Conservation (phyloP, 2,888 invertebrate species). For the Dinocampus coccinellae region DNA sequence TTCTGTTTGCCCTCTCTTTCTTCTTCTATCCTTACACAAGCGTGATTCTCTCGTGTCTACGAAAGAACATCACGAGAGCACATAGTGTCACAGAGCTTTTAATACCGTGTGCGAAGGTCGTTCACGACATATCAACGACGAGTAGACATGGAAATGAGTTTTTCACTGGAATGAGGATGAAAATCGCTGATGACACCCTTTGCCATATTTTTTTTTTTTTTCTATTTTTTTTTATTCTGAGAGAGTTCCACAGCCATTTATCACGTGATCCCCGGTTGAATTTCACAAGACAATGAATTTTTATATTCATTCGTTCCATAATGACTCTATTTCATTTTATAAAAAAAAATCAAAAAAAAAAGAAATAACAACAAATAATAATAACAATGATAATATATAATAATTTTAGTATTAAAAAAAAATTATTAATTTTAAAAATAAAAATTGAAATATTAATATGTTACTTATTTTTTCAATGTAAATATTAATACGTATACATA, state of each 20-base stretch:
- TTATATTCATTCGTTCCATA: neutral
- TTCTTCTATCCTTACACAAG: too few species aligned
- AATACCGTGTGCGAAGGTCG: slow-evolving; percentile 48
- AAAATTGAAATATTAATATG: too few species aligned
- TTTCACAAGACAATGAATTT: neutral
- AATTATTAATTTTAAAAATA: too few species aligned
- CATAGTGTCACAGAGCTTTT: slow-evolving; percentile 48
- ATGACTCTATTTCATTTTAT: neutral
- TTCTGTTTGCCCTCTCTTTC: too few species aligned
- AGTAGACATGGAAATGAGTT: slow-evolving; percentile 58
- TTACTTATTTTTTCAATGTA: too few species aligned
- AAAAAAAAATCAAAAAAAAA: slow-evolving; percentile 5
- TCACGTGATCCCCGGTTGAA: neutral
- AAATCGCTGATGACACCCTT: slow-evolving; percentile 33
- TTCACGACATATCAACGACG: slow-evolving; percentile 39
- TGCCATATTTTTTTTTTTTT: slow-evolving; percentile 21
- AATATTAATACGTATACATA: too few species aligned
- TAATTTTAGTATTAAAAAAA: too few species aligned
- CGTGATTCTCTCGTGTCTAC: slow-evolving; percentile 7
- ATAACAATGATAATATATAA: too few species aligned
- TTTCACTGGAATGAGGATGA: slow-evolving; percentile 44
- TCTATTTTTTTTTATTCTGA: neutral
- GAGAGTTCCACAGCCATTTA: neutral
- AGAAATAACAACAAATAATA: too few species aligned
- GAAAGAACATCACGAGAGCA: slow-evolving; percentile 30